These are phyloP conservation scores for Brachyrhaphis roseni DNA, from an alignment of 2,797 vertebrate species.

Conservation along the genomic window DNA sequence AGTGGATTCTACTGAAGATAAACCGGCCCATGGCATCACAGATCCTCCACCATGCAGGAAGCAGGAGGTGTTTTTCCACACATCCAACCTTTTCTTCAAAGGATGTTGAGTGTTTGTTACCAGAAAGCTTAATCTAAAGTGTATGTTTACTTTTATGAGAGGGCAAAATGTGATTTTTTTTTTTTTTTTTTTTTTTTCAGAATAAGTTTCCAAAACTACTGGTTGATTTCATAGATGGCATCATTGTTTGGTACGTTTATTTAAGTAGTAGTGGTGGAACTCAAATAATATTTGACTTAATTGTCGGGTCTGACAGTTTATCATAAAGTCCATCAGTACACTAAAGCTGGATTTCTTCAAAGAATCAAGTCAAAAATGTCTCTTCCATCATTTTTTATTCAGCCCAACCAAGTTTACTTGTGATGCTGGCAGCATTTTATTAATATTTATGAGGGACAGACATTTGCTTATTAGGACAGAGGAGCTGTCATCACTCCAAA, in stretches of 20 bases:
- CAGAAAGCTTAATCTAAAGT: not conserved
- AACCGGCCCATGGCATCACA: not conserved
- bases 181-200: not conserved
- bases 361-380: constrained; percentile 34
- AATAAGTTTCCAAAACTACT: not conserved
- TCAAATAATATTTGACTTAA: too few relatives aligned
- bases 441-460: constrained; percentile 65
- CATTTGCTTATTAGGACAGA: constrained; percentile 68
- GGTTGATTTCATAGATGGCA: not conserved
- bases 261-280: not conserved
- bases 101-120: not conserved
- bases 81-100: not conserved
- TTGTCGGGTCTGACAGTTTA: not conserved
- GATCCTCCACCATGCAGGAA: not conserved
- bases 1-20: too few relatives aligned
- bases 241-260: too few relatives aligned
- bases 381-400: constrained; percentile 34
- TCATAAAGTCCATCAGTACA: not conserved
- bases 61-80: not conserved
- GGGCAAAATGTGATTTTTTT: too few relatives aligned
- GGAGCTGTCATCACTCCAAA: constrained; percentile 42
- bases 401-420: constrained; percentile 17
- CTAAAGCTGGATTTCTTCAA: not conserved
- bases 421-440: constrained; percentile 43
- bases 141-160: not conserved